Evolutionary conservation across 1,140 invertebrate genomes (phyloP).

Genomic region (Drosophila burlai): DNA sequence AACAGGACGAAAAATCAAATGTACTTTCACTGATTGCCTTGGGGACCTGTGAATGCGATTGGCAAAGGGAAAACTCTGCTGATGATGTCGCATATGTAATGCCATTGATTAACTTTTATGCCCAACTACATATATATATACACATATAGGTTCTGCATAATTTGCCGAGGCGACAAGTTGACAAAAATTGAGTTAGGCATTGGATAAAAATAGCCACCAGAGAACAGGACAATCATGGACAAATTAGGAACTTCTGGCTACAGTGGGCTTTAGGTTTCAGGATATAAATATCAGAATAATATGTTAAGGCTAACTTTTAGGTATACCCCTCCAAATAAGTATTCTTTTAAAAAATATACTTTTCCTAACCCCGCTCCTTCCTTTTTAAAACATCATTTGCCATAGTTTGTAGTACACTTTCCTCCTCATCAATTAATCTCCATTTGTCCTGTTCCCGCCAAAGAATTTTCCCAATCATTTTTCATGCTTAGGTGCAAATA

Average conservation of each 20-base stretch:
- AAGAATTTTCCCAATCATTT: conserved; percentile 38
- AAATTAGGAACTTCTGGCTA: conserved; percentile 9
- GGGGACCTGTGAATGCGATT: conserved; percentile 62
- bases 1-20: conserved; percentile 72
- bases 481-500: conserved; percentile 58
- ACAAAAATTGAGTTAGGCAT: conserved; percentile 72
- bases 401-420: conserved; percentile 5
- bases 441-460: conserved; percentile 31
- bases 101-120: conserved; percentile 76
- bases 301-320: too few relatives aligned
- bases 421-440: conserved; percentile 45
- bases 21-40: conserved; percentile 78
- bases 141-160: conserved; percentile 62
- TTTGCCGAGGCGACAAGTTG: conserved; percentile 65
- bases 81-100: conserved; percentile 61
- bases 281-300: neutral
- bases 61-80: conserved; percentile 42
- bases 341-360: neutral
- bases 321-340: too few relatives aligned
- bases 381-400: conserved; percentile 12
- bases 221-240: conserved; percentile 11
- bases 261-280: too few relatives aligned
- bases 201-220: conserved; percentile 26
- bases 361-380: neutral
- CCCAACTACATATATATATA: conserved; percentile 5